Evolutionary conservation across 1,140 invertebrate species (phyloP).

Genomic region (Listronotus oregonensis): DNA sequence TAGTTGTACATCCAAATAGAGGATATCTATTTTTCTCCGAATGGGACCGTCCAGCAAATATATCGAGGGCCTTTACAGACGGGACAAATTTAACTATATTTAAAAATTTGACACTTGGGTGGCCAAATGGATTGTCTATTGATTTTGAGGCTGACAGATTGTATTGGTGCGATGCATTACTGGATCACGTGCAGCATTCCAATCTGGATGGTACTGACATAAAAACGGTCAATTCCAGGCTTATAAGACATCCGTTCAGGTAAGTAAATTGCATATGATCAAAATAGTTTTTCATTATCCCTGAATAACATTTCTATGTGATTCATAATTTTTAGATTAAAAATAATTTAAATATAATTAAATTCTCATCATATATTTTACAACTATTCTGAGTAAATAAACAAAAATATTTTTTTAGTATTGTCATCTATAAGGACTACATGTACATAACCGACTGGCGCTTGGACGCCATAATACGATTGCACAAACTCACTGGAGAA

Average conservation of each 20-base stretch:
- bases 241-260: conserved; percentile 93
- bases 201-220: conserved; percentile 93
- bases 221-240: conserved; percentile 82
- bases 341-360: too few relatives aligned
- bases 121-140: conserved; percentile 94
- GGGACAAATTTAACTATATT: conserved; percentile 87
- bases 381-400: too few relatives aligned
- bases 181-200: conserved; percentile 95
- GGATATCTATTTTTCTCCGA: conserved; percentile 95
- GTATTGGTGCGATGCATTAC: conserved; percentile 94
- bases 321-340: background rate
- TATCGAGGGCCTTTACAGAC: conserved; percentile 88
- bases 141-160: conserved; percentile 85
- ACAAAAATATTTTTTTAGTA: conserved; percentile 51
- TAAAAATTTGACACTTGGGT: conserved; percentile 89
- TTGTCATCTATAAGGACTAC: conserved; percentile 91
- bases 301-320: background rate
- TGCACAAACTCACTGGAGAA: conserved; percentile 87
- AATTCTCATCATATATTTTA: too few relatives aligned
- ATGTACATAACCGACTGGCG: conserved; percentile 98
- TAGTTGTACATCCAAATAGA: conserved; percentile 94
- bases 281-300: background rate
- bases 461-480: conserved; percentile 88
- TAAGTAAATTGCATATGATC: conserved; percentile 49
- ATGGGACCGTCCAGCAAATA: conserved; percentile 95